Base-by-base conservation (phyloP, 2,113 vertebrate species). In the Peromyscus maniculatus region DNA sequence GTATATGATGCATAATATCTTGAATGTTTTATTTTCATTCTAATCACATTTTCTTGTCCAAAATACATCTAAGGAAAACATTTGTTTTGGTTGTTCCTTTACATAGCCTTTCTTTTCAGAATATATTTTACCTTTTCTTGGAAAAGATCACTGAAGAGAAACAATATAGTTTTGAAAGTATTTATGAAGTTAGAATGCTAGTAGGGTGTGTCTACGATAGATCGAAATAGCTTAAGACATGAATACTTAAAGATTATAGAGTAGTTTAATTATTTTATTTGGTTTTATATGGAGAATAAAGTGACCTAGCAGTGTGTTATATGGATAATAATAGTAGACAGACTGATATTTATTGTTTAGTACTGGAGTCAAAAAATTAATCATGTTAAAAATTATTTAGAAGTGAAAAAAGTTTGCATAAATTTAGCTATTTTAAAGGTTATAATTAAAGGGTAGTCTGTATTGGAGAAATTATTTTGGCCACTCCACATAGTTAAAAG, bases 91-190 rank as follows among this genome's bases (percentile, higher is more conserved):
- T 87, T 95, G 52, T 95, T 91, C 31, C 1, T 97, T 67, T 90
- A 72, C 89, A 11, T 80, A 69, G 52, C 84, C 21, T 43, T 0
- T 26, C 89, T 93, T 66, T 0, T 93, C 62, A 0, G 2, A 95
- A 67, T 87, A 74, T 78, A 43, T 7, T 97, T 55, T 1, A 36
- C 94, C 92, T 93, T 17, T 72, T 43, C 9, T 91, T 97, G 97
- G 89, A 90, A 80, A 71, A 95, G 97, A 94, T 17, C 97, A 88
- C n/a, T 89, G 59, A 96, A 94, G 89, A 96, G 39, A 94, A 96
- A 67, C 79, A n/a, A 86, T 46, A 84, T 83, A 13, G 49, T 95
- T 94, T 88, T 92, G 66, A 96, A 88, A 94, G 21, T 79, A 69
- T 21, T 49, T 96, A 87, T 59, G 94, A 93, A 89, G 89, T 95